Evolutionary conservation across 2,113 vertebrate species (phyloP).

Genomic region (Piaya cayana): DNA sequence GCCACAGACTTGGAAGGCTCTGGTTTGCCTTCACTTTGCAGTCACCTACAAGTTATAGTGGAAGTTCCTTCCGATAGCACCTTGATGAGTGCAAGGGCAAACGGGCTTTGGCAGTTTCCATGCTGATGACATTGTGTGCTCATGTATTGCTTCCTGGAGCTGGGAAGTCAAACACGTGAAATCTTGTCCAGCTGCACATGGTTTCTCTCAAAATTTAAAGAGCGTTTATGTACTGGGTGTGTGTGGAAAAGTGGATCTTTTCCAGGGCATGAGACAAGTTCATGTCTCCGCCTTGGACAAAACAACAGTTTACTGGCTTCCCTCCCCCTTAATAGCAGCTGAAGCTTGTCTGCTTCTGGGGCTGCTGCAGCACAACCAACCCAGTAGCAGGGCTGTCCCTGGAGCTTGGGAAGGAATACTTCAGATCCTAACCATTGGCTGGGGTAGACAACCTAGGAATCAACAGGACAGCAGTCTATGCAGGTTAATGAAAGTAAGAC

Average conservation of each 20-base stretch:
- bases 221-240: background rate
- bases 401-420: background rate
- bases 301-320: background rate
- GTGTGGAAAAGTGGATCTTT: background rate
- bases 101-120: background rate
- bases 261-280: background rate
- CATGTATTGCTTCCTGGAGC: background rate
- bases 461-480: background rate
- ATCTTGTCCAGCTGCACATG: background rate
- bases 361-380: background rate
- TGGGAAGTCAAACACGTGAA: background rate
- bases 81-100: background rate
- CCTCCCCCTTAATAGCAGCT: background rate
- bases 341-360: background rate
- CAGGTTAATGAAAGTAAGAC: background rate
- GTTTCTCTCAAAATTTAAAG: background rate
- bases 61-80: background rate
- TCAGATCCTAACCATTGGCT: background rate
- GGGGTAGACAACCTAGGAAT: background rate
- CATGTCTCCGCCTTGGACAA: background rate
- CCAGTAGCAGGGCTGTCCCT: background rate
- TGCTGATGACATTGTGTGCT: background rate
- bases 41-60: background rate
- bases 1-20: background rate
- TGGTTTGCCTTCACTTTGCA: rapidly evolving